These are phyloP conservation scores for Speoplatyrhinus poulsoni DNA, from an alignment of 2,113 vertebrate species.

Conservation along the genomic window DNA sequence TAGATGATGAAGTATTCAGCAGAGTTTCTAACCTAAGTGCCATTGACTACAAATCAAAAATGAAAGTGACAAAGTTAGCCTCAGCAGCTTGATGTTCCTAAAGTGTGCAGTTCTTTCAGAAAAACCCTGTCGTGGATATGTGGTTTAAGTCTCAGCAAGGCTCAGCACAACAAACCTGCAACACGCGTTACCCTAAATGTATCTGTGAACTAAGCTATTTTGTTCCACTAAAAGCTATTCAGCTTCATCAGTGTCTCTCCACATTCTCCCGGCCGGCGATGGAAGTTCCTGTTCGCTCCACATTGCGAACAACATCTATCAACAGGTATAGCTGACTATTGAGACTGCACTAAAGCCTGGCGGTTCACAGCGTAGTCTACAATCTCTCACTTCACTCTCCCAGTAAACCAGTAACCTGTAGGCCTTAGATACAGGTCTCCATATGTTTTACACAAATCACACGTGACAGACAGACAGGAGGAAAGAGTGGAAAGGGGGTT, in stretches of 20 bases:
- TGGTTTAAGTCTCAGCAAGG: conserved; percentile 7
- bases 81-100: conserved; percentile 47
- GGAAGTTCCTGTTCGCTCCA: no score
- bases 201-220: conserved; percentile 18
- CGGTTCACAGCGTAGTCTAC: neutral
- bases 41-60: conserved; percentile 55
- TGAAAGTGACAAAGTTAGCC: conserved; percentile 48
- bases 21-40: conserved; percentile 55
- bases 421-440: conserved; percentile 10
- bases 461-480: conserved; percentile 11
- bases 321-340: conserved; percentile 13
- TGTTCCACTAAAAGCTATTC: conserved; percentile 14
- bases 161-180: conserved; percentile 10
- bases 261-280: conserved; percentile 8
- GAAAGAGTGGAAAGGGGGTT: conserved; percentile 3
- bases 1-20: conserved; percentile 66
- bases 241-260: conserved; percentile 8
- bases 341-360: neutral
- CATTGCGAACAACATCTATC: conserved; percentile 10
- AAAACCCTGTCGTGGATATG: conserved; percentile 42
- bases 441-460: conserved; percentile 25
- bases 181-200: conserved; percentile 13
- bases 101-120: conserved; percentile 49
- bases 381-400: conserved; percentile 17
- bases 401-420: conserved; percentile 15